Evolutionary conservation across 2,888 invertebrate species (phyloP), one percentile per base, ranked within the genome.

Genomic region (Nasonia oneida): DNA sequence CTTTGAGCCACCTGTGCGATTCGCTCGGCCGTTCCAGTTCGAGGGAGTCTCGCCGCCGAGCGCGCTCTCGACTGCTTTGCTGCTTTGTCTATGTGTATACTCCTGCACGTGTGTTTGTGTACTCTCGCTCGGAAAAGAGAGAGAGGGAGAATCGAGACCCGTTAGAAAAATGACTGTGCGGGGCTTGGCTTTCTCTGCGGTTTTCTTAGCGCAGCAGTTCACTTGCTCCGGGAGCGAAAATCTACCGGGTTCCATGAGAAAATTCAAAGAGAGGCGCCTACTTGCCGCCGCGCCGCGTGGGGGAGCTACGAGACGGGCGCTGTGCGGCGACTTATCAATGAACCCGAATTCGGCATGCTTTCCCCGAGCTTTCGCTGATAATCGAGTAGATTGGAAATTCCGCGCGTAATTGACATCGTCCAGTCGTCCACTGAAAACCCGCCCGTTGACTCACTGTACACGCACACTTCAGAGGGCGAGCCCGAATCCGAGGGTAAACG

Each of bases 1-100:
- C 67, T 86, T 85, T 79, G 87, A 85, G 87, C 82, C 86, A 88
- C 88, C 88, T 86, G 87, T 88, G 83, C 87, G 85, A 86, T 85
- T 88, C 87, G 73, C 76, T 82, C 81, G 67, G 82, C 73, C 73
- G 79, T 87, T 87, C 84, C 76, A 84, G 67, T 84, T 84, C 84
- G 80, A 74, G 74, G 76, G 64, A 67, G 82, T 67, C 75, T 57
- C 73, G 33, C 80, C 50, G 23, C 23, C 12, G 47, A n/a, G 39
- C 10, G 42, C 61, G 18, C 53, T 18, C 53, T 61, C 57, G 57
- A n/a, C 23, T 61, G 8, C 57, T n/a, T 61, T 61, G 57, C 8
- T 8, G 57, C 57, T n/a, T 61, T 61, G n/a, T 61, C 57, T 61
- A 61, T 61, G 15, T 61, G 23, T n/a, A 61, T n/a, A 42, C 10